phyloP scores from a whole-genome alignment of 2,888 invertebrate genomes.

The Ophonus ardosiacus region DNA sequence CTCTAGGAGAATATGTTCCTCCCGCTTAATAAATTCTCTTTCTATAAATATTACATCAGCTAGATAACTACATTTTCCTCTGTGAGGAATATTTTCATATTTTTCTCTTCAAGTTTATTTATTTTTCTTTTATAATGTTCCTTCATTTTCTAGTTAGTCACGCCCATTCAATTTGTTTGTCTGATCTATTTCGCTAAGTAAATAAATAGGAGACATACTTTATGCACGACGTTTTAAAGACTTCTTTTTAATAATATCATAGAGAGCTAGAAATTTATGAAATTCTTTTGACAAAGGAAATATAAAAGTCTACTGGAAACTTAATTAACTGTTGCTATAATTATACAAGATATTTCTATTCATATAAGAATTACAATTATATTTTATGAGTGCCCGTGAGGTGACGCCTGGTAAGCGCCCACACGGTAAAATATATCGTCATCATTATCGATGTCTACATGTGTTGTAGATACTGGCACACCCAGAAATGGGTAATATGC shows the following conservation, averaged over 20 bases:
- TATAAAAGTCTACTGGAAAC: not conserved
- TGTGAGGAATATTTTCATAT: constrained; percentile 20
- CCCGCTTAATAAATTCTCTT: constrained; percentile 39
- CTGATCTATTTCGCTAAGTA: constrained; percentile 23
- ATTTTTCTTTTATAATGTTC: constrained; percentile 27
- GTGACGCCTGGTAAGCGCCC: too few species aligned
- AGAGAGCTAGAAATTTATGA: not conserved
- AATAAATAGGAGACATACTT: constrained; percentile 25
- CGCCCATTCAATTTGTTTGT: constrained; percentile 42
- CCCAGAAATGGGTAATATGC: too few species aligned
- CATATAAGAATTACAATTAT: not conserved
- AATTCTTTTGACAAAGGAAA: not conserved
- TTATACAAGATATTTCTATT: not conserved
- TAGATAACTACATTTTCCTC: constrained; percentile 41
- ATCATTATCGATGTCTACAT: too few species aligned
- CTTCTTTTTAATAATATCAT: not conserved
- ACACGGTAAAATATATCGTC: too few species aligned
- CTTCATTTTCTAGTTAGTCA: constrained; percentile 27
- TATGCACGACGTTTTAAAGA: constrained; percentile 26
- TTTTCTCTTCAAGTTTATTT: constrained; percentile 21
- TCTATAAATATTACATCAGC: constrained; percentile 49
- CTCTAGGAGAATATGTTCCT: constrained; percentile 15
- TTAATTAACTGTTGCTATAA: constrained; percentile 8
- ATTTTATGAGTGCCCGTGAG: too few species aligned
- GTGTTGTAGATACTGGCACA: too few species aligned